phyloP scores from a whole-genome alignment of 1,140 invertebrate genomes.

The Lineus longissimus region DNA sequence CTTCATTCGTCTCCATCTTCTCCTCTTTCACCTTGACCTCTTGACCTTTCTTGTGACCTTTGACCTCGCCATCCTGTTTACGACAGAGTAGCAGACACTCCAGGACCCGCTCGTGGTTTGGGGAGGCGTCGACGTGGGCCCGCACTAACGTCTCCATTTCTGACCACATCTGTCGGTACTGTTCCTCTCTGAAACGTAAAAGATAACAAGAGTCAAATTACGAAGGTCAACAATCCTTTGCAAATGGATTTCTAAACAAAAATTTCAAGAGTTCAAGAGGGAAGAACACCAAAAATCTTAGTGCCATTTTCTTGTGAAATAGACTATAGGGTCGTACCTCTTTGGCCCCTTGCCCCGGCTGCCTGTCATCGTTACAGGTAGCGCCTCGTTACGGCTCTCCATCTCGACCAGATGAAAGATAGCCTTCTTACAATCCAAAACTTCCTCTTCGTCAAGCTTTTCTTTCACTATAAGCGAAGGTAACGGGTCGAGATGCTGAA shows the following conservation, averaged over 20 bases:
- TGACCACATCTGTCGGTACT: constrained; percentile 83
- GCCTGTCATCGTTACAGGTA: constrained; percentile 63
- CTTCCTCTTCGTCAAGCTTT: constrained; percentile 76
- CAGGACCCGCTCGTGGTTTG: constrained; percentile 72
- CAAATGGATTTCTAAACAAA: background rate
- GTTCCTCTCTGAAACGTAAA: constrained; percentile 66
- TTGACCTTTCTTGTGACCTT: constrained; percentile 48
- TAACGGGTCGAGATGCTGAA: constrained; percentile 76
- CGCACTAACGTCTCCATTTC: constrained; percentile 82
- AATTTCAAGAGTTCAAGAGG: background rate
- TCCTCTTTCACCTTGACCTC: constrained; percentile 46
- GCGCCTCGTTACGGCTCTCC: constrained; percentile 77
- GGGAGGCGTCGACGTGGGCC: constrained; percentile 65
- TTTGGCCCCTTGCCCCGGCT: constrained; percentile 57
- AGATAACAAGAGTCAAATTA: constrained; percentile 2
- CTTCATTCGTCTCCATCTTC: constrained; percentile 61
- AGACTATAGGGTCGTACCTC: constrained; percentile 44
- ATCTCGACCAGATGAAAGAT: constrained; percentile 77
- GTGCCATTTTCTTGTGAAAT: too few relatives aligned
- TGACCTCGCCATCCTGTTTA: constrained; percentile 36
- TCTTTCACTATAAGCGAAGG: constrained; percentile 77
- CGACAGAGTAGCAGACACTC: constrained; percentile 80
- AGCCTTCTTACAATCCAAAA: constrained; percentile 81
- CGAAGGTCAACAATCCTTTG: background rate
- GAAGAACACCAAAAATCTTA: background rate